Evolutionary conservation across 2,113 vertebrate genomes (phyloP).

Genomic region (Pycnonotus jocosus): DNA sequence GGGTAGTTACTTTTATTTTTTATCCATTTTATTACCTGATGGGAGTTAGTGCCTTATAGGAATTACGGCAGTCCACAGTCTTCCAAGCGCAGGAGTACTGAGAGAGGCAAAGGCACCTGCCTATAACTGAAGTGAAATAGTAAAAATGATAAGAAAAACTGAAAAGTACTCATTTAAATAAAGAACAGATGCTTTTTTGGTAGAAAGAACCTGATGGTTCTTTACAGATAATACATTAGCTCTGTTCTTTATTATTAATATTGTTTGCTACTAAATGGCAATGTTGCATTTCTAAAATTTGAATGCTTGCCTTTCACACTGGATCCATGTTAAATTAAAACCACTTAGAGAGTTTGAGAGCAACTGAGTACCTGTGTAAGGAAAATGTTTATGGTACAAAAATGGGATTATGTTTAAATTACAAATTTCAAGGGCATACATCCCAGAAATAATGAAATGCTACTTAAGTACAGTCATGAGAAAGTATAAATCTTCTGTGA

Average conservation of each 20-base stretch:
- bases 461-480: background rate
- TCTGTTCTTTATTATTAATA: background rate
- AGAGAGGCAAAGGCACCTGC: background rate
- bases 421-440: background rate
- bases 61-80: rapidly evolving
- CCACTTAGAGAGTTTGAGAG: background rate
- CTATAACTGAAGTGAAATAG: background rate
- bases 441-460: background rate
- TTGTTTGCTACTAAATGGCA: background rate
- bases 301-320: background rate
- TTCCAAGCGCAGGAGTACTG: background rate
- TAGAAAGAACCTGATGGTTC: background rate
- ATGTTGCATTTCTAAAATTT: background rate
- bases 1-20: background rate
- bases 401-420: background rate
- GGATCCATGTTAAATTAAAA: background rate
- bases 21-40: background rate
- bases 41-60: background rate
- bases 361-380: background rate
- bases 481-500: background rate
- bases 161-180: background rate
- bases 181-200: background rate
- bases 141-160: background rate
- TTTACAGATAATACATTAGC: background rate
- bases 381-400: background rate